Percentiles rank a stretch among this genome's conserved stretches.
These are phyloP conservation scores for Leptinotarsa undecemlineata DNA, from an alignment of 1,140 invertebrate species.

Conservation along the genomic window DNA sequence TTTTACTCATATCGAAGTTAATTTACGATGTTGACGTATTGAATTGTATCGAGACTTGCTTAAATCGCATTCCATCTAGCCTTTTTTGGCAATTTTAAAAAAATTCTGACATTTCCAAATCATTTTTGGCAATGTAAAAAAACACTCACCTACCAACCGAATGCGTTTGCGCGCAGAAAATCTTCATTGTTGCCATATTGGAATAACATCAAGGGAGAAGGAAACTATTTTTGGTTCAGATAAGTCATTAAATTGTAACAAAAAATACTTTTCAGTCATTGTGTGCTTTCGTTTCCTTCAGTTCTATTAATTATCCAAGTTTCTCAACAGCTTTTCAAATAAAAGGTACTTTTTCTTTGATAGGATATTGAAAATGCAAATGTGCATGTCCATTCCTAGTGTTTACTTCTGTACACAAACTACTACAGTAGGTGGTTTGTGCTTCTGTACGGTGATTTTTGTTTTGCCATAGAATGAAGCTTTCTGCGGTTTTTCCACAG, in stretches of 20 bases:
- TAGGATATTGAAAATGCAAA: too few species aligned
- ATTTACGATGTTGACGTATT: background rate
- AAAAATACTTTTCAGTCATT: too few species aligned
- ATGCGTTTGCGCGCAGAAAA: constrained; percentile 14
- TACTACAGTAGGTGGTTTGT: too few species aligned
- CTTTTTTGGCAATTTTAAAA: constrained; percentile 22
- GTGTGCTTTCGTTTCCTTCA: too few species aligned
- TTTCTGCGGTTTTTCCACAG: too few species aligned
- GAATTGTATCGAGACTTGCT: constrained; percentile 1
- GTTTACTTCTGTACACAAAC: too few species aligned
- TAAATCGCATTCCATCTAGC: constrained; percentile 3
- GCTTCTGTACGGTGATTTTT: too few species aligned
- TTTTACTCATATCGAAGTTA: background rate
- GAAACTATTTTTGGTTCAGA: background rate
- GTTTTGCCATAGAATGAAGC: too few species aligned
- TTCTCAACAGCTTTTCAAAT: too few species aligned
- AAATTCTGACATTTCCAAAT: constrained; percentile 18
- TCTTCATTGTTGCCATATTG: background rate
- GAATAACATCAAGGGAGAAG: background rate
- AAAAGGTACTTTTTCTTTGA: too few species aligned
- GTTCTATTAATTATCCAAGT: too few species aligned
- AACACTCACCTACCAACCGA: background rate
- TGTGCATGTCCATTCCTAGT: too few species aligned
- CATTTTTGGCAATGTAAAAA: constrained; percentile 2
- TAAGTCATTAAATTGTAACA: background rate